Evolutionary conservation across 2,888 invertebrate species (phyloP).

Genomic region (Dicyrtoma fusca): DNA sequence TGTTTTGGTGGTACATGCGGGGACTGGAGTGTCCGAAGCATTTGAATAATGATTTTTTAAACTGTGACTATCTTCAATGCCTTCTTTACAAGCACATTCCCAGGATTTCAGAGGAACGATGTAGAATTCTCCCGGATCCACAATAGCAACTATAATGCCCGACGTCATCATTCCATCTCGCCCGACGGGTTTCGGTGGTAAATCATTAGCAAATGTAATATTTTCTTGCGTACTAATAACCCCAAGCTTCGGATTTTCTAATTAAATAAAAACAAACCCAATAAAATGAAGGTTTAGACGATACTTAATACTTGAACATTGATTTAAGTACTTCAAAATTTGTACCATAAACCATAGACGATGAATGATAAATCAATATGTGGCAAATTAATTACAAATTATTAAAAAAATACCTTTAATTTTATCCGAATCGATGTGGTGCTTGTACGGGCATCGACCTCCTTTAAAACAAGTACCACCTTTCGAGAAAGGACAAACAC

Average conservation of each 20-base stretch:
- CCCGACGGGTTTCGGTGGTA: constrained; percentile 26
- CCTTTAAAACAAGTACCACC: constrained; percentile 17
- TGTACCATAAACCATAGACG: too few relatives aligned
- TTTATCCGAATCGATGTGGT: not conserved
- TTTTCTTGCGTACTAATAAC: not conserved
- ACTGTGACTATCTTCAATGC: not conserved
- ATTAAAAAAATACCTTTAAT: constrained; percentile 8
- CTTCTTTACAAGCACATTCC: constrained; percentile 36
- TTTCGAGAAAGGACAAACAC: not conserved
- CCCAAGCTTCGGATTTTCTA: constrained; percentile 12
- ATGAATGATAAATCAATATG: too few relatives aligned
- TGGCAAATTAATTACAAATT: too few relatives aligned
- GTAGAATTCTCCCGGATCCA: constrained; percentile 33
- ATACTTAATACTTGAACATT: too few relatives aligned
- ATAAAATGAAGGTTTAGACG: too few relatives aligned
- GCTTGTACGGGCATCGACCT: constrained; percentile 5
- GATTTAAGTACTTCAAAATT: too few relatives aligned
- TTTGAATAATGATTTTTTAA: too few relatives aligned
- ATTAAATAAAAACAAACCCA: too few relatives aligned
- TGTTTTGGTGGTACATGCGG: not conserved
- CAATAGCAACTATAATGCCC: constrained; percentile 3
- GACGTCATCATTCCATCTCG: constrained; percentile 32
- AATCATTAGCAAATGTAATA: not conserved
- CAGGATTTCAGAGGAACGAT: constrained; percentile 16
- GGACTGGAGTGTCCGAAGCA: not conserved